phyloP scores from a whole-genome alignment of 2,888 invertebrate species.

The Melikaiella ostensackeni region DNA sequence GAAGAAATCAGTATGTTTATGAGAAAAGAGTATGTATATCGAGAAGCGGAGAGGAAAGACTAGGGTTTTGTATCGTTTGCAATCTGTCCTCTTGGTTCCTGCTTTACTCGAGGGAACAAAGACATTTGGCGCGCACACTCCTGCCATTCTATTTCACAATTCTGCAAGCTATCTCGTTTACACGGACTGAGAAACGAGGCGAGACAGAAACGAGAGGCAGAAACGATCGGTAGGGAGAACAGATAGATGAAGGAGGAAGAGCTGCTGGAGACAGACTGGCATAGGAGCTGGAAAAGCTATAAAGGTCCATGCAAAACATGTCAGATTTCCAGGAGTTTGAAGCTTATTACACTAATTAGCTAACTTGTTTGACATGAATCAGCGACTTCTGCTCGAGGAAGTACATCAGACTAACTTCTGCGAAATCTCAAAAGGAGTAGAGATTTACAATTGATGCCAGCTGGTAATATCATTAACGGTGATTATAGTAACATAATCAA shows the following conservation, averaged over 20 bases:
- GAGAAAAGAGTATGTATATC: slow-evolving; percentile 18
- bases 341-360: slow-evolving; percentile 7
- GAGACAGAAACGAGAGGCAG: slow-evolving; percentile 22
- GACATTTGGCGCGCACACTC: slow-evolving; percentile 42
- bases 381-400: background rate
- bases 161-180: slow-evolving; percentile 30
- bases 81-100: slow-evolving; percentile 42
- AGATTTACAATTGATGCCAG: background rate
- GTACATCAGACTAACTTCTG: background rate
- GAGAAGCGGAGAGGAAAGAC: slow-evolving; percentile 13
- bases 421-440: background rate
- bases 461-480: background rate
- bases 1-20: background rate
- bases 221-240: slow-evolving; percentile 28
- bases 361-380: background rate
- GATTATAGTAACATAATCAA: background rate
- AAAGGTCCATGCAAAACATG: slow-evolving; percentile 1
- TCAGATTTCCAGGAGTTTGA: background rate
- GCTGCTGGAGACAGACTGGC: slow-evolving; percentile 3
- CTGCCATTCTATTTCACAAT: slow-evolving; percentile 25
- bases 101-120: slow-evolving; percentile 37
- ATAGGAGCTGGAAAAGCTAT: background rate
- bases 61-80: slow-evolving; percentile 29
- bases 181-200: slow-evolving; percentile 15
- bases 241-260: slow-evolving; percentile 1